Evolutionary conservation across 2,797 vertebrate genomes (phyloP).

Genomic region (Eulemur coronatus): DNA sequence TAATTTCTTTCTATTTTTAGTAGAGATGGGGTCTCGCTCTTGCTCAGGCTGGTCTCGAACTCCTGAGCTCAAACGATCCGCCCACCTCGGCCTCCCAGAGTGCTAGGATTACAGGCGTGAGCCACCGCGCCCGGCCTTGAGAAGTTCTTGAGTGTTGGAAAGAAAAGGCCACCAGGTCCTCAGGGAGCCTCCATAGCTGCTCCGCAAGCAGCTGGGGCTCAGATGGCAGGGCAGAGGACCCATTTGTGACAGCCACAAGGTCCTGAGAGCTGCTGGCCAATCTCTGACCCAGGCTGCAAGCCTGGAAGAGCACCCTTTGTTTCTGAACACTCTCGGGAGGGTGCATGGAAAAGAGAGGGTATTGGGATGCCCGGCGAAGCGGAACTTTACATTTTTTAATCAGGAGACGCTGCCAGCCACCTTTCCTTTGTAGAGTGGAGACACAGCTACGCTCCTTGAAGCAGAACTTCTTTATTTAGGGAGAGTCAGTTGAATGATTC

Average conservation of each 20-base stretch:
- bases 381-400: slow-evolving; percentile 42
- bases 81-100: too few relatives aligned
- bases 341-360: neutral
- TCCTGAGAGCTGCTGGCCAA: neutral
- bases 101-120: too few relatives aligned
- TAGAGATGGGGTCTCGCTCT: too few relatives aligned
- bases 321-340: neutral
- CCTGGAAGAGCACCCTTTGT: neutral
- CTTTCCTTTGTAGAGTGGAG: neutral
- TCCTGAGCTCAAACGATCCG: too few relatives aligned
- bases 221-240: neutral
- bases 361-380: neutral
- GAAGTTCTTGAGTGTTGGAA: neutral
- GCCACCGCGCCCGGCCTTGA: neutral
- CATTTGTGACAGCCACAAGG: too few relatives aligned
- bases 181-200: neutral
- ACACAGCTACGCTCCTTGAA: neutral
- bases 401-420: neutral
- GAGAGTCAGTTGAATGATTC: neutral
- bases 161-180: neutral
- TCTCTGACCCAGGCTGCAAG: neutral
- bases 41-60: too few relatives aligned
- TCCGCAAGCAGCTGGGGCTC: neutral
- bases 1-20: too few relatives aligned
- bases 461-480: slow-evolving; percentile 4